These are phyloP conservation scores for Mus musculus DNA, from an alignment of 2,113 vertebrate species.

Conservation along the genomic window GRCm39 chr14:26234001-26234500, in stretches of 20 bases:
- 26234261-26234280: neutral
- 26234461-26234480: neutral
- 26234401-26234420: conserved; percentile 18
- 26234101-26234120: conserved; percentile 1
- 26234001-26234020: conserved; percentile 25
- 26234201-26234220: neutral
- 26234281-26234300: neutral
- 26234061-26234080: conserved; percentile 26
- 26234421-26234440: conserved; percentile 43
- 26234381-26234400: neutral
- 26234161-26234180: conserved; percentile 21
- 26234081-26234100: neutral
- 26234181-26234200: neutral
- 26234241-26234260: neutral
- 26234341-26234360: conserved; percentile 7
- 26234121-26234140: conserved; percentile 28
- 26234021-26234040: conserved; percentile 1
- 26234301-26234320: neutral
- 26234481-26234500: neutral
- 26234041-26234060: conserved; percentile 21
- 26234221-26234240: neutral
- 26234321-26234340: neutral
- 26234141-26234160: neutral
- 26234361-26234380: conserved; percentile 48
- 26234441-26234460: neutral